Percentiles rank a stretch among this genome's conserved stretches.
Conservation (phyloP, 2,888 invertebrate genomes). For the Ceriagrion tenellum region DNA sequence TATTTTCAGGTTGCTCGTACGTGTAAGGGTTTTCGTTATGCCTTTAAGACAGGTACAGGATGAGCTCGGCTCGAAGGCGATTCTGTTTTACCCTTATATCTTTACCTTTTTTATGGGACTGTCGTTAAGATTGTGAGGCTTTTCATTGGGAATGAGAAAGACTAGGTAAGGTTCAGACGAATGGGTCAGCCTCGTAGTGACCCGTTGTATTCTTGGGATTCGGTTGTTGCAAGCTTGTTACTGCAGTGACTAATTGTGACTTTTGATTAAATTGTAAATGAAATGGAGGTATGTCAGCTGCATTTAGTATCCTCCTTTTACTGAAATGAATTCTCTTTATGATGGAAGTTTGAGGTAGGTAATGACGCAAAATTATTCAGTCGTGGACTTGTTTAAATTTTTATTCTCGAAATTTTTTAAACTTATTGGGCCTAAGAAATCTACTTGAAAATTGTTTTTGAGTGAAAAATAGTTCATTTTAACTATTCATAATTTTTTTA, state of each 20-base stretch:
- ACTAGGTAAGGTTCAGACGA: neutral
- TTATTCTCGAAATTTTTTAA: no score
- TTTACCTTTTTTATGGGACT: conserved; percentile 33
- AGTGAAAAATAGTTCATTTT: no score
- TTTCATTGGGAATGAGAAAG: neutral
- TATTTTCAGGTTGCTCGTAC: neutral
- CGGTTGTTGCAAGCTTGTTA: neutral
- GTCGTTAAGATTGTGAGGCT: conserved; percentile 57
- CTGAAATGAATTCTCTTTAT: no score
- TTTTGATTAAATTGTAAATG: no score
- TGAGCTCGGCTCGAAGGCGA: neutral
- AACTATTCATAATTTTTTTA: no score
- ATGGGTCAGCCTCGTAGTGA: neutral
- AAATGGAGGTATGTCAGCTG: neutral
- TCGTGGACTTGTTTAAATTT: no score
- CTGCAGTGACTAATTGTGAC: neutral
- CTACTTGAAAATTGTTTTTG: no score
- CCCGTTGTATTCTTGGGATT: neutral
- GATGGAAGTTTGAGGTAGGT: no score
- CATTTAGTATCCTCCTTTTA: neutral
- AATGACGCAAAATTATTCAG: no score
- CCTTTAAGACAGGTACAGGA: neutral
- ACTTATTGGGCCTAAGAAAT: no score
- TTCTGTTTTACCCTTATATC: neutral
- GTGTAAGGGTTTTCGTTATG: neutral